Percentiles rank a stretch among this genome's conserved stretches.
Evolutionary conservation across 2,113 vertebrate species (phyloP).

Genomic region (Shinisaurus crocodilurus): DNA sequence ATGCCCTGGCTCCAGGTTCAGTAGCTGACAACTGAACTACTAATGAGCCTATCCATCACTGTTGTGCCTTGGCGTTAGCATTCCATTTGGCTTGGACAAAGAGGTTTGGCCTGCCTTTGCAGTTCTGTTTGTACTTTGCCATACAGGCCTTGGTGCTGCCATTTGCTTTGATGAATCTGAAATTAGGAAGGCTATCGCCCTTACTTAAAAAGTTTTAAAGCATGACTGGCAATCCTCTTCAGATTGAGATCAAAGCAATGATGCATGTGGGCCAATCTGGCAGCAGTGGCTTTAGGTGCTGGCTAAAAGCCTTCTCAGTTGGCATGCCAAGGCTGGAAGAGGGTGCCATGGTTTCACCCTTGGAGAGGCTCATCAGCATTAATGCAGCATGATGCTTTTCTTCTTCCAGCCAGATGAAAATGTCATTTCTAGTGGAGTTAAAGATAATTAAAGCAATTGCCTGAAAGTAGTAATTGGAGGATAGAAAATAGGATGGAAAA

Average conservation of each 20-base stretch:
- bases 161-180: constrained; percentile 66
- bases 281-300: constrained; percentile 63
- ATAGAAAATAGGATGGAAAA: constrained; percentile 70
- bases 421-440: constrained; percentile 70
- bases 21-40: constrained; percentile 66
- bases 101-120: constrained; percentile 59
- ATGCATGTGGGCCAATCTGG: constrained; percentile 66
- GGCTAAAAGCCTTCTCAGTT: constrained; percentile 59
- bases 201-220: constrained; percentile 52
- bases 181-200: constrained; percentile 11
- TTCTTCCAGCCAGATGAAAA: constrained; percentile 68
- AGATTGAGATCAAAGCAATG: constrained; percentile 64
- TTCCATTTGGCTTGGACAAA: constrained; percentile 61
- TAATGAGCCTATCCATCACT: constrained; percentile 81
- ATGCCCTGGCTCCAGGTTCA: constrained; percentile 79
- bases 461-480: constrained; percentile 75
- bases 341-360: constrained; percentile 54
- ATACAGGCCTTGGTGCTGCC: constrained; percentile 49
- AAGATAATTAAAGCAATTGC: constrained; percentile 78
- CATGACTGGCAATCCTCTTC: constrained; percentile 61
- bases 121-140: constrained; percentile 34
- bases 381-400: constrained; percentile 60
- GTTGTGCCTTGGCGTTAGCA: constrained; percentile 63
- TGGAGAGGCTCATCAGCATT: constrained; percentile 64
- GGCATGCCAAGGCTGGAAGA: constrained; percentile 68